phyloP scores from a whole-genome alignment of 2,113 vertebrate genomes.

The Tragulus kanchil region DNA sequence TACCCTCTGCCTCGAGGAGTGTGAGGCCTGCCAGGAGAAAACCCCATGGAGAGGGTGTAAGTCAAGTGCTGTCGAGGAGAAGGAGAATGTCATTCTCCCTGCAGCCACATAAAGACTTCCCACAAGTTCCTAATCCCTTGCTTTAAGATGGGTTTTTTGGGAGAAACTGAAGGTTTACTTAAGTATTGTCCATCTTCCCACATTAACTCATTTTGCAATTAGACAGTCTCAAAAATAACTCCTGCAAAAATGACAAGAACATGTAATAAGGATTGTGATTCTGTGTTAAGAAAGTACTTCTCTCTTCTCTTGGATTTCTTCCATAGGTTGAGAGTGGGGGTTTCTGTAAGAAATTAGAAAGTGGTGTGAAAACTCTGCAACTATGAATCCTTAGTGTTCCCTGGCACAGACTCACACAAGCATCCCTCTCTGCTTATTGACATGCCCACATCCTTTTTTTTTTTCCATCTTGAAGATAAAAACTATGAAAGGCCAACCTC shows the following conservation, averaged over 20 bases:
- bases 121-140: not conserved
- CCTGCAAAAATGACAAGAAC: not conserved
- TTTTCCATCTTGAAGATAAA: not conserved
- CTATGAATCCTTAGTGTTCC: not conserved
- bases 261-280: not conserved
- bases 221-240: not conserved
- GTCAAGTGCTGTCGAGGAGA: not conserved
- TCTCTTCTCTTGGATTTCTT: not conserved
- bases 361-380: not conserved
- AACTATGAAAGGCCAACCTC: not conserved
- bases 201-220: not conserved
- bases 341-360: not conserved
- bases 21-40: not conserved
- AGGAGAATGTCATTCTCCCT: not conserved
- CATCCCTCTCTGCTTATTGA: not conserved
- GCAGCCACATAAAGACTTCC: not conserved
- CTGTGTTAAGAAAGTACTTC: not conserved
- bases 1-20: not conserved
- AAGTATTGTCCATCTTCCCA: not conserved
- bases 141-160: not conserved
- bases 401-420: not conserved
- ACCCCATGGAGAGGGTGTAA: not conserved
- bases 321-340: accelerated
- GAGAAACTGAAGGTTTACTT: not conserved
- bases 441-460: not conserved